phyloP scores from a whole-genome alignment of 1,140 invertebrate species.

The Drosophila paulistorum region DNA sequence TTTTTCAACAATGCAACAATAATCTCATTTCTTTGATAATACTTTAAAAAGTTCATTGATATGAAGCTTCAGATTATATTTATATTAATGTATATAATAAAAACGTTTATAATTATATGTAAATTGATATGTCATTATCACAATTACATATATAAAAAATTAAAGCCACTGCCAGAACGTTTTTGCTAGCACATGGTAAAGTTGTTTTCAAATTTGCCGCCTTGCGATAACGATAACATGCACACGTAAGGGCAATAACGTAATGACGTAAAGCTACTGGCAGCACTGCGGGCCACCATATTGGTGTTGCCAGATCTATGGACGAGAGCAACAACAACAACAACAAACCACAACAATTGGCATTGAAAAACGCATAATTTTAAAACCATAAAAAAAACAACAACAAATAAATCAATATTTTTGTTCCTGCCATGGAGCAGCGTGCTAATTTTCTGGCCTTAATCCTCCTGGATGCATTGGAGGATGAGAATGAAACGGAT shows the following conservation, averaged over 20 bases:
- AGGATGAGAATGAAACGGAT: constrained; percentile 84
- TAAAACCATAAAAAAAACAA: constrained; percentile 35
- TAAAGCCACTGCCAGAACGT: no score
- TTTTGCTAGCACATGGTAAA: no score
- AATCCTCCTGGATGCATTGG: constrained; percentile 85
- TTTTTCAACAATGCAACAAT: no score
- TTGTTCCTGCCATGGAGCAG: constrained; percentile 60
- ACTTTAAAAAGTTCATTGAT: no score
- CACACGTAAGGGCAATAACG: no score
- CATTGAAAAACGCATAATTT: constrained; percentile 11
- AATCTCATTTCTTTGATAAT: no score
- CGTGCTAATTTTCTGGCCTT: constrained; percentile 83
- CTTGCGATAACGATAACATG: not conserved
- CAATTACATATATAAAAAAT: no score
- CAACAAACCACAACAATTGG: constrained; percentile 21
- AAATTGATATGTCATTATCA: no score
- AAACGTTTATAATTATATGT: no score
- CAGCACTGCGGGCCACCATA: not conserved
- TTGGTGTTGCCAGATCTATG: not conserved
- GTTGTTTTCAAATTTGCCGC: not conserved
- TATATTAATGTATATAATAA: no score
- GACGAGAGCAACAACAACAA: not conserved
- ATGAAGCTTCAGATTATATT: no score
- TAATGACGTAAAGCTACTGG: not conserved
- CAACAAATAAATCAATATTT: constrained; percentile 54